Evolutionary conservation across 1,140 invertebrate genomes (phyloP), one percentile per base, ranked within the genome.

Genomic region (Trichogramma pretiosum): DNA sequence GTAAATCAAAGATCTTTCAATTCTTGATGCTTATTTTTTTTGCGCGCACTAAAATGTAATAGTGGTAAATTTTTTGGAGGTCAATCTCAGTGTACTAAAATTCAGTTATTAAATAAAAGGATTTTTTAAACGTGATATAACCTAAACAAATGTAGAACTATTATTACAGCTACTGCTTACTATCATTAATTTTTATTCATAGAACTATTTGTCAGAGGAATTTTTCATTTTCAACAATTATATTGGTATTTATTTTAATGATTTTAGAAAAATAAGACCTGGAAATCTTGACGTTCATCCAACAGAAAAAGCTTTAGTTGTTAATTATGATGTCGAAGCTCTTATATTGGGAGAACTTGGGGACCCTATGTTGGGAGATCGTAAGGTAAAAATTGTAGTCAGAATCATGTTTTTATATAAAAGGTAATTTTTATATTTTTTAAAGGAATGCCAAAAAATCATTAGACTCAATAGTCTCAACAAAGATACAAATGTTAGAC

Each of bases 261-360:
- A 50, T 63, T 68, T n/a, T 56, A 88, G 85, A 56, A 85, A 86
- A 68, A 82, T 89, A 33, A 83, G 84, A 73, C 84, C 85, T 39
- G 87, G 88, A 8, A 81, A 79, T 36, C 78, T 94, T 51, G 89
- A 93, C 75, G 89, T 90, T 5, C 91, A 94, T 76, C 89, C 91
- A 14, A 87, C 84, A 44, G 85, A 93, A 62, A 87, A 88, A 63
- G 89, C 89, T 28, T 65, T 94, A n/a, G 81, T 94, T 39, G 82
- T 94, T 17, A 88, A 88, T 68, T 94, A 93, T 75, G 85, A 90
- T 67, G 72, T 93, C 23, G 87, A 93, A 64, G 89, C 89, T 22
- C 81, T 87, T 5, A 85, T 93, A 51, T 74, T 92, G 33, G 86
- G 86, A 14, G 83, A 89, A 64, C 70, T 85, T 47, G 89, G 87